phyloP scores from a whole-genome alignment of 2,888 invertebrate genomes.

The Papilio protenor region DNA sequence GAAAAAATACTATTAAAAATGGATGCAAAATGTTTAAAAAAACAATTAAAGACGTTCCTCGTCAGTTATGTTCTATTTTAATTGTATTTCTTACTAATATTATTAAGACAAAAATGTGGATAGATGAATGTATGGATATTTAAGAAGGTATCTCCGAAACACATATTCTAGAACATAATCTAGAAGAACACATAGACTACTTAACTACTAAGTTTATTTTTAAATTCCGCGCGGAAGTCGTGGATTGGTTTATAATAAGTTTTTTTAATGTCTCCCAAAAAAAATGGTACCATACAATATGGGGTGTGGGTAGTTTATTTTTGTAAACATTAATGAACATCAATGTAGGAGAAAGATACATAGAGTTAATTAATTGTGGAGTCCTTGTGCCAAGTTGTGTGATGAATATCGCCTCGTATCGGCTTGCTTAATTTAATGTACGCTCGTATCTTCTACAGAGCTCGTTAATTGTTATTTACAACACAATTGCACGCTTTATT shows the following conservation, averaged over 20 bases:
- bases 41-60: no score
- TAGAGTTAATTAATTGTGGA: conserved; percentile 29
- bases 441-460: conserved; percentile 1
- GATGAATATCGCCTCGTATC: conserved; percentile 37
- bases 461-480: conserved; percentile 23
- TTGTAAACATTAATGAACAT: conserved; percentile 31
- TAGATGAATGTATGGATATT: no score
- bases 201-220: no score
- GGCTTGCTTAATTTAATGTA: conserved; percentile 31
- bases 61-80: no score
- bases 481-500: conserved; percentile 13
- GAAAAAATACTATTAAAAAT: no score
- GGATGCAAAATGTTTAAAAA: no score
- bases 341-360: conserved; percentile 32
- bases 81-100: no score
- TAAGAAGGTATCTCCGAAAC: no score
- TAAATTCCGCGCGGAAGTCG: no score
- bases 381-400: conserved; percentile 22
- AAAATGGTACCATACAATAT: not conserved
- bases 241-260: not conserved
- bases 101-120: no score
- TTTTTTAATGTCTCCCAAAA: not conserved
- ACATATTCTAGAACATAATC: no score
- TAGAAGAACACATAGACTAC: no score
- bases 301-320: not conserved